Evolutionary conservation across 2,888 invertebrate species (phyloP).

Genomic region (Drosophila pegasa): DNA sequence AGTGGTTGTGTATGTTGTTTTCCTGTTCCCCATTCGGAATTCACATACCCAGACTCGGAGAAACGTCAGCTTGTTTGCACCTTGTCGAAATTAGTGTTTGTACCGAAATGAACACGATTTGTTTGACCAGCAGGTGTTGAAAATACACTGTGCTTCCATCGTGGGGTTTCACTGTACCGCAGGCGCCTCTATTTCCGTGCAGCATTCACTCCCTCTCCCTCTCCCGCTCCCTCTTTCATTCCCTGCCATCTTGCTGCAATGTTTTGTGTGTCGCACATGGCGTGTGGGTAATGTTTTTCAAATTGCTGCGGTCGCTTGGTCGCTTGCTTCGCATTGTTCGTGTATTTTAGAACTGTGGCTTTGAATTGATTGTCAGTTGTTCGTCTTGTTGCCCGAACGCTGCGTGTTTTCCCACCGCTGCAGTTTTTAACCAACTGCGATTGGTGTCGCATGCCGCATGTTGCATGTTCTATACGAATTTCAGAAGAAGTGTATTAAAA

Average conservation of each 20-base stretch:
- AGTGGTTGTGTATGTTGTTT: conserved; percentile 16
- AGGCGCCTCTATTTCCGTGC: conserved; percentile 19
- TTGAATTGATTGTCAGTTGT: conserved; percentile 47
- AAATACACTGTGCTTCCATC: conserved; percentile 63
- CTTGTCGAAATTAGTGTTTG: conserved; percentile 80
- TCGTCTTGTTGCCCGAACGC: conserved; percentile 7
- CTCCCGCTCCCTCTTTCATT: no score
- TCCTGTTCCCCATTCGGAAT: conserved; percentile 12
- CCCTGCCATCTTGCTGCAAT: conserved; percentile 25
- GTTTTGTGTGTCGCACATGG: conserved; percentile 59
- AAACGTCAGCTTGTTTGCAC: conserved; percentile 76
- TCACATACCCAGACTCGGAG: conserved; percentile 29
- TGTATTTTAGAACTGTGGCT: conserved; percentile 30
- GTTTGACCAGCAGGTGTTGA: conserved; percentile 77
- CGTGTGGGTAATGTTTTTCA: conserved; percentile 78
- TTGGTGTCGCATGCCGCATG: conserved; percentile 1
- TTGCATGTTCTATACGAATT: not conserved
- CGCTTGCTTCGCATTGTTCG: conserved; percentile 45
- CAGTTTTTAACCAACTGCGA: conserved; percentile 15
- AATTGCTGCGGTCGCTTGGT: conserved; percentile 62
- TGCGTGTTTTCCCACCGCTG: conserved; percentile 1
- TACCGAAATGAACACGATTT: conserved; percentile 78
- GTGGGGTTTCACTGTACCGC: conserved; percentile 34
- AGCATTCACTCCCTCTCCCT: not conserved
- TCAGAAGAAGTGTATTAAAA: not conserved